A percentile compares a stretch with the other conserved stretches of the same genome.
These are phyloP conservation scores for Calliphora vicina DNA, from an alignment of 1,140 invertebrate species.

Conservation along the genomic window DNA sequence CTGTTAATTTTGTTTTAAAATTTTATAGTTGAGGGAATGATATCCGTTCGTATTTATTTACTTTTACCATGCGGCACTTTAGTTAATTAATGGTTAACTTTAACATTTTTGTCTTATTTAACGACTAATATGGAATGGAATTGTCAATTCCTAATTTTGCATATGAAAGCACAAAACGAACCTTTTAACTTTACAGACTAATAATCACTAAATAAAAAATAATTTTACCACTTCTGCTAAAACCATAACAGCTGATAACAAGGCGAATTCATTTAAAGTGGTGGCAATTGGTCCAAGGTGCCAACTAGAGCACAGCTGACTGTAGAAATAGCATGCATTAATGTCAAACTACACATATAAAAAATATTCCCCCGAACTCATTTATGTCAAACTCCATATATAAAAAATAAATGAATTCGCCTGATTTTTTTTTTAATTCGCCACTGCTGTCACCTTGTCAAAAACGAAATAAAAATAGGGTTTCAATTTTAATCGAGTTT, in stretches of 20 bases:
- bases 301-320: no score
- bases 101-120: conserved; percentile 6
- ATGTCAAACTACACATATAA: no score
- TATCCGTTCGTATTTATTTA: not conserved
- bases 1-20: not conserved
- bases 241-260: not conserved
- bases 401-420: no score
- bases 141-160: not conserved
- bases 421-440: no score
- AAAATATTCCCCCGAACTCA: no score
- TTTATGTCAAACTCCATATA: no score
- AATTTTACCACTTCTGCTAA: not conserved
- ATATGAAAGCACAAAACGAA: not conserved
- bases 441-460: no score
- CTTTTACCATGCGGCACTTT: conserved; percentile 1
- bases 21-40: not conserved
- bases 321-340: no score
- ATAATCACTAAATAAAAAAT: not conserved
- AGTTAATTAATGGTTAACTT: not conserved
- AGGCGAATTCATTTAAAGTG: no score
- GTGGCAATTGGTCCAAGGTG: not conserved
- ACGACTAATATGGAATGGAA: not conserved
- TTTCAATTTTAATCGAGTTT: no score
- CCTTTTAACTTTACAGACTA: not conserved
- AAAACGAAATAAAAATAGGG: no score